Conservation (phyloP, 2,113 vertebrate species). For the Rhagologus leucostigma region DNA sequence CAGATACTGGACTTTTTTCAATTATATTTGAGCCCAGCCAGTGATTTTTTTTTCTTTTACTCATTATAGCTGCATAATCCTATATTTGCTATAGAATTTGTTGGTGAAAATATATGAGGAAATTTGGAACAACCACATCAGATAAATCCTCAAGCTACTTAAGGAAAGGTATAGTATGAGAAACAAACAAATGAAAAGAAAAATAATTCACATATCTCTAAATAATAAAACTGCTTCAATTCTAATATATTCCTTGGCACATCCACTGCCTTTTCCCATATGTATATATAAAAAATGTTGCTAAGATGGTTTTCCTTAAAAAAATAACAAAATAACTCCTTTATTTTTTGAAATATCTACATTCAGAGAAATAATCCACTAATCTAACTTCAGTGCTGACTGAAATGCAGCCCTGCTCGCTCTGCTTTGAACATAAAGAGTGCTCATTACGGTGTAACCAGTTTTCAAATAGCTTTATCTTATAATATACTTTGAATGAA, state of each 20-base stretch:
- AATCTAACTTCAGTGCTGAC: background rate
- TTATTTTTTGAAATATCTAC: background rate
- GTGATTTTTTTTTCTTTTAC: background rate
- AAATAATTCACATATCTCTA: background rate
- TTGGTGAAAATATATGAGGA: background rate
- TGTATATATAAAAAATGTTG: background rate
- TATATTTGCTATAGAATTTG: background rate
- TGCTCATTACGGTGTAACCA: background rate
- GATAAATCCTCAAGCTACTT: background rate
- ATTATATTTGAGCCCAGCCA: background rate
- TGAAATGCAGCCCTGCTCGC: background rate
- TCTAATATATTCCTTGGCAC: background rate
- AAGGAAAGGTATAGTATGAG: background rate
- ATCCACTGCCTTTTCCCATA: background rate
- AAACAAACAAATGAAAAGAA: constrained; percentile 10
- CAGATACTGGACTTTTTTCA: background rate
- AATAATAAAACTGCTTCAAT: background rate
- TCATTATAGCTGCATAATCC: background rate
- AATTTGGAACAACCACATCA: background rate
- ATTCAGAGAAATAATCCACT: background rate
- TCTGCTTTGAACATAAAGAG: constrained; percentile 2
- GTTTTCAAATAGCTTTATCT: constrained; percentile 38
- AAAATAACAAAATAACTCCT: background rate
- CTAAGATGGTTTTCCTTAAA: background rate
- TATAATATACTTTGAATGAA: constrained; percentile 23